phyloP scores from a whole-genome alignment of 2,797 vertebrate genomes.

The Argentina silus region DNA sequence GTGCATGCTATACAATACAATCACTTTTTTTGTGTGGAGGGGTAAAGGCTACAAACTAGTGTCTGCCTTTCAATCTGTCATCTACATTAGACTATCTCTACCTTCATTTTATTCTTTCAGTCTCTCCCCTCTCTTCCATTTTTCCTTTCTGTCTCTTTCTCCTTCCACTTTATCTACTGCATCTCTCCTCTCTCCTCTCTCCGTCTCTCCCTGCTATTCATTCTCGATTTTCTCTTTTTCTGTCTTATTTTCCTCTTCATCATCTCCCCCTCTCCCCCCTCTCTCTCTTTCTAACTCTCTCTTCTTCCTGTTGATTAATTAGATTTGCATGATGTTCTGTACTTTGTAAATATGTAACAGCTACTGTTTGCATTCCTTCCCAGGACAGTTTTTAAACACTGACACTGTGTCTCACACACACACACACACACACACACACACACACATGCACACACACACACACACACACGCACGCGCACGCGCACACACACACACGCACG shows the following conservation, averaged over 20 bases:
- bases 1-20: background rate
- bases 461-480: too few species aligned
- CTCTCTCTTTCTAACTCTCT: background rate
- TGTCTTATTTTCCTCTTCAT: background rate
- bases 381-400: background rate
- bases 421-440: background rate
- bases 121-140: background rate
- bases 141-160: background rate
- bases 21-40: too few species aligned
- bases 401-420: background rate
- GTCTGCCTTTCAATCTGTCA: too few species aligned
- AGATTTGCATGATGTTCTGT: conserved; percentile 29
- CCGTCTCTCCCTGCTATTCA: background rate
- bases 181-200: background rate
- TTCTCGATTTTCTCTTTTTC: background rate
- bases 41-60: too few species aligned
- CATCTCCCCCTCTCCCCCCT: background rate
- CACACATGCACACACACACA: background rate
- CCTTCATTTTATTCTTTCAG: background rate
- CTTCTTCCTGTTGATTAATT: background rate
- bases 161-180: background rate
- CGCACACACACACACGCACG: too few species aligned
- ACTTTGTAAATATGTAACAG: background rate
- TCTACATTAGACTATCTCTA: background rate
- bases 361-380: conserved; percentile 30